Evolutionary conservation across 2,888 invertebrate species (phyloP).

Genomic region (Tinea semifulvella): DNA sequence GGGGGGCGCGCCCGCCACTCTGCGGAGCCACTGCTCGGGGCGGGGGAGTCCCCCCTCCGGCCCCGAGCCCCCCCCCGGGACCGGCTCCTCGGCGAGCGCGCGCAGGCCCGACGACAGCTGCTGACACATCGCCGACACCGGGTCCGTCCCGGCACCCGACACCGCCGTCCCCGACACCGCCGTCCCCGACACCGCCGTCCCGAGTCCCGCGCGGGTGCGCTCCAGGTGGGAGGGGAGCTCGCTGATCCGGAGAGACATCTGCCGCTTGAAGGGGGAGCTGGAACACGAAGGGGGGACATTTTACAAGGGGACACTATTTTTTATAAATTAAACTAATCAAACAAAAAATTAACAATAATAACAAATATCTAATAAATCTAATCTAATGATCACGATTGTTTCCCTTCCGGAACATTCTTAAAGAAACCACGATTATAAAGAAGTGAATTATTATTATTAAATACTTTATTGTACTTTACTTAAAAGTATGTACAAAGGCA

Average conservation of each 20-base stretch:
- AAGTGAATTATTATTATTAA: too few species aligned
- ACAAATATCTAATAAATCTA: too few species aligned
- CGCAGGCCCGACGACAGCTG: conserved; percentile 80
- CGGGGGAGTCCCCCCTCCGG: conserved; percentile 78
- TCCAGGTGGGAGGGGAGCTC: conserved; percentile 96
- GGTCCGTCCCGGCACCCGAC: too few species aligned
- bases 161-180: conserved; percentile 24
- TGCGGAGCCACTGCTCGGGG: conserved; percentile 86
- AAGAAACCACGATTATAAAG: too few species aligned
- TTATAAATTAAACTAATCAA: too few species aligned
- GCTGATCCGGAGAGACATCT: conserved; percentile 92
- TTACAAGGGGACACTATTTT: too few species aligned
- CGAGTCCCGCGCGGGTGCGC: conserved; percentile 75
- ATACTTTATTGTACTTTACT: too few species aligned
- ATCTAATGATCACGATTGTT: too few species aligned
- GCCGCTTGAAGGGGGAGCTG: conserved; percentile 94
- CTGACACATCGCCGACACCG: conserved; percentile 82
- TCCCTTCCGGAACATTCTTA: too few species aligned
- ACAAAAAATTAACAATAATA: too few species aligned
- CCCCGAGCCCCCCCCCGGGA: conserved; percentile 28
- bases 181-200: conserved; percentile 63
- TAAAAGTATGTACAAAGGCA: too few species aligned
- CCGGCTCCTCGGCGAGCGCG: conserved; percentile 70
- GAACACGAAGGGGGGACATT: too few species aligned
- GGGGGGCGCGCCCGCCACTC: conserved; percentile 65